phyloP scores from a whole-genome alignment of 2,113 vertebrate genomes.

The Mionectes macconnelli region DNA sequence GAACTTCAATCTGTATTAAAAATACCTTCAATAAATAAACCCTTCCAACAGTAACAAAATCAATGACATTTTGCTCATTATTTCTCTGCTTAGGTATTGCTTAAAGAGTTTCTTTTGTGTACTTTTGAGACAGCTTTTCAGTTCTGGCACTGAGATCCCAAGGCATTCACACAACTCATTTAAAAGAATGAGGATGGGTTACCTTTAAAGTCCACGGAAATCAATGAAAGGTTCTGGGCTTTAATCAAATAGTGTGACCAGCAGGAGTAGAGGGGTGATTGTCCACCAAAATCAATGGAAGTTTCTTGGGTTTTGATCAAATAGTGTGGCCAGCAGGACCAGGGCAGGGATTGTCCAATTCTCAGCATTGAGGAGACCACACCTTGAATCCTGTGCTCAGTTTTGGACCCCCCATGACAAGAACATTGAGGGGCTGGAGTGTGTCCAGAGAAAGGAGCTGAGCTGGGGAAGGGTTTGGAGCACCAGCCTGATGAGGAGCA shows the following conservation, averaged over 20 bases:
- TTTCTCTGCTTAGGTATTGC: not conserved
- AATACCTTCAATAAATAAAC: not conserved
- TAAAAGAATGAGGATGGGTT: not conserved
- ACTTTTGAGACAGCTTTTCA: not conserved
- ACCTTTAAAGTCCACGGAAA: not conserved
- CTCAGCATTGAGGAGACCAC: not conserved
- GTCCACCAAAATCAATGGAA: not conserved
- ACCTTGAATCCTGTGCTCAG: accelerated
- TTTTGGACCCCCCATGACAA: not conserved
- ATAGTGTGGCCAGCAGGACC: not conserved
- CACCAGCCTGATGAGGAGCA: too few relatives aligned
- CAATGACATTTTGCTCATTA: not conserved
- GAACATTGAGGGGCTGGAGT: accelerated
- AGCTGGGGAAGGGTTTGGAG: not conserved
- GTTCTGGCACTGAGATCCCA: not conserved
- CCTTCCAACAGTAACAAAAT: not conserved
- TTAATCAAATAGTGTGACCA: not conserved
- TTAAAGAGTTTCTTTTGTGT: not conserved
- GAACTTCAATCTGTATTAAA: not conserved
- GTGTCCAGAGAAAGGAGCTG: accelerated
- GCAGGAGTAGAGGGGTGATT: not conserved
- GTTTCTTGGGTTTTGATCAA: not conserved
- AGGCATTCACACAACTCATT: not conserved
- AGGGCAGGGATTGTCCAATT: too few relatives aligned
- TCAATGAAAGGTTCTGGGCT: not conserved